Base-by-base conservation (phyloP, 2,888 invertebrate species). In the Diarsia brunnea region DNA sequence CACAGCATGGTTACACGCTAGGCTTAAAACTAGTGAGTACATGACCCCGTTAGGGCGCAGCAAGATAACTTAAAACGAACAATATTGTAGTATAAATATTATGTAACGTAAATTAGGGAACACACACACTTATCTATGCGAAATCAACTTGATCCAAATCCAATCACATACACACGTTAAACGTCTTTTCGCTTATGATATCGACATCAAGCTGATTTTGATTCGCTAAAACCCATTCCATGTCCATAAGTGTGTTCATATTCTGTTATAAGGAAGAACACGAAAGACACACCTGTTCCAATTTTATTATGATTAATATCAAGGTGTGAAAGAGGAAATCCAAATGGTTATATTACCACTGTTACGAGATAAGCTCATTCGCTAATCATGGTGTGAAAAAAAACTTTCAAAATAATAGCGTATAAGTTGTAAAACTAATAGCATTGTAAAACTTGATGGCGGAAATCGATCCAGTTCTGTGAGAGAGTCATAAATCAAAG, bases 391-490 rank as follows among this genome's bases (percentile, higher is more conserved):
- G 21, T 84, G 65, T 71, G 71, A 85, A 47, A 85, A n/a, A 65
- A 73, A 73, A 67, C 60, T 70, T 84, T 69, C 65, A 67, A 85
- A 63, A 66, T 31, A 79, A 81, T 80, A 63, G 47, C 65, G 11
- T 73, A 45, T 53, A 58, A 12, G 64, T 73, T 85, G 65, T 82
- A 71, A 85, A 73, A 71, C 70, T 82, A 85, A 84, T 76, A 76
- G 76, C 72, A 66, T 81, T 67, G 66, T 83, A 81, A 82, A 83
- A 78, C 14, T 71, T 71, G 47, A 83, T 74, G 24, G 63, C 71
- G 82, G 82, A 85, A 81, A 83, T 82, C 58, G 82, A 74, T 81
- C 65, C 64, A 82, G 65, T 85, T 81, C 47, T 38, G 45, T 73
- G 67, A 70, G 43, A 4, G 47, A 61, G 19, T 0, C 24, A 78